Evolutionary conservation across 1,140 invertebrate species (phyloP), one percentile per base, ranked within the genome.

Genomic region (Orchestia grillus): DNA sequence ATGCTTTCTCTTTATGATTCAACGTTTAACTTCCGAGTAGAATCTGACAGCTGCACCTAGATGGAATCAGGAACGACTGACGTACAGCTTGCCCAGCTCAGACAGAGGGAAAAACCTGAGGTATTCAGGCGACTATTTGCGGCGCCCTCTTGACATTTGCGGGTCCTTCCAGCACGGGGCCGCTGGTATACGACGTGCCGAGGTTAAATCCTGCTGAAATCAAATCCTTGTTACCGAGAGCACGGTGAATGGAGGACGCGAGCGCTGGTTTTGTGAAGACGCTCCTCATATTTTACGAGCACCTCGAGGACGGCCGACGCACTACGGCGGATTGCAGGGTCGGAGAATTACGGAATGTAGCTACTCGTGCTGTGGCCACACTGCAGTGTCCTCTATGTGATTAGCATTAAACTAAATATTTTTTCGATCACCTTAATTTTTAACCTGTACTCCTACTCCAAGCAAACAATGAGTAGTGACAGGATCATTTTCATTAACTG

Each of bases 201-300:
- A 77, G 62, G 62, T 77, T 77, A 77, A 77, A 77, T 77, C 62
- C 62, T 36, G 88, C 15, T 90, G 88, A 90, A 44, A 90, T 90
- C 88, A 90, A 90, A 90, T 42, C 43, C 88, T 90, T 90, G 88
- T 90, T 90, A 90, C 88, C n/a, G 88, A 41, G 88, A 43, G n/a
- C 88, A 90, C 42, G 88, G 88, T 42, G 42, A 90, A 90, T 44
- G 88, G 41, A 42, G 3, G 88, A 11, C 41, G 36, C n/a, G 42
- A 3, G 88, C 36, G 43, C 43, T 42, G 88, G 36, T 42, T 90
- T 90, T 44, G 88, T 90, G 88, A 90, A 36, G 43, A 90, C 11
- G 15, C 28, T 11, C 15, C 41, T 44, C 88, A 90, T 90, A 90
- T 90, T 90, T 42, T 28, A 41, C 8, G 88, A 42, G n/a, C 4